Conservation (phyloP, 2,888 invertebrate species). For the Heliconius aoede region DNA sequence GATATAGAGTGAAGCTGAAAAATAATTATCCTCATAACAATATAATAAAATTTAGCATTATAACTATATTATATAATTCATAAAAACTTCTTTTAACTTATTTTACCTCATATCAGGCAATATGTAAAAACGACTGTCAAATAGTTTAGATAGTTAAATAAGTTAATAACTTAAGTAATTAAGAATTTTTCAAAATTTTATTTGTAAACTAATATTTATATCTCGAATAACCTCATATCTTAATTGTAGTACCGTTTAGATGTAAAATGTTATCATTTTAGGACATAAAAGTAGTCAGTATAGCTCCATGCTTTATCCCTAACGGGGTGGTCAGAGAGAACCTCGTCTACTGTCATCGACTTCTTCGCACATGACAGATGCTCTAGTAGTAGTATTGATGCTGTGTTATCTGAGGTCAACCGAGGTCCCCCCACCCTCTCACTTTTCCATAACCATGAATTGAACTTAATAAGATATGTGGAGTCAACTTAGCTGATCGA, state of each 20-base stretch:
- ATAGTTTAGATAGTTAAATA: slow-evolving; percentile 15
- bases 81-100: neutral
- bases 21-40: neutral
- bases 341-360: too few relatives aligned
- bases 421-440: too few relatives aligned
- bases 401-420: too few relatives aligned
- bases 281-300: neutral
- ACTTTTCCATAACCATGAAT: too few relatives aligned
- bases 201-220: slow-evolving; percentile 1
- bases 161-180: neutral
- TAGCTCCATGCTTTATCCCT: too few relatives aligned
- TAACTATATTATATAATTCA: too few relatives aligned
- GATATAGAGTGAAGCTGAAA: too few relatives aligned
- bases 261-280: neutral
- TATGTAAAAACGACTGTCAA: neutral
- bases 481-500: too few relatives aligned
- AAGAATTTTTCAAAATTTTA: neutral
- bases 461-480: too few relatives aligned
- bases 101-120: neutral
- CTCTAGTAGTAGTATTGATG: too few relatives aligned
- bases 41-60: neutral
- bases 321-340: too few relatives aligned
- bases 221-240: neutral
- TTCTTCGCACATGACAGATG: too few relatives aligned
- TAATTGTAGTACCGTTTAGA: neutral